A percentile compares a stretch with the other conserved stretches of the same genome.
These are phyloP conservation scores for Nomada goodeniana DNA, from an alignment of 2,888 invertebrate genomes.

Conservation along the genomic window DNA sequence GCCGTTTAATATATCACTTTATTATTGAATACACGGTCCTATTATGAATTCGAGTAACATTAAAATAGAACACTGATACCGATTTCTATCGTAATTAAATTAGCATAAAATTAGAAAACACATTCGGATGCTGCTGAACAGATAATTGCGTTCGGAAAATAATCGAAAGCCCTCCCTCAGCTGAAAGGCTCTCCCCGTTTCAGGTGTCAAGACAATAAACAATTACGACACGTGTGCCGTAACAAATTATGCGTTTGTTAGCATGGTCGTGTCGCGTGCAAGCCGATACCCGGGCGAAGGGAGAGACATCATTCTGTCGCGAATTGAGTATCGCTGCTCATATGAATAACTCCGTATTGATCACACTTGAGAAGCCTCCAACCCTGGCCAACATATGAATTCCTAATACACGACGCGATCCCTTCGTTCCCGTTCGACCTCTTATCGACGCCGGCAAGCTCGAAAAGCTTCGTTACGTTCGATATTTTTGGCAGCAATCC, in stretches of 20 bases:
- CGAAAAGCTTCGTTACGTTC: conserved; percentile 78
- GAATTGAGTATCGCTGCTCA: conserved; percentile 80
- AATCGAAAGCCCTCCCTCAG: no score
- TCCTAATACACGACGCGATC: conserved; percentile 77
- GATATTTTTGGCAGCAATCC: conserved; percentile 76
- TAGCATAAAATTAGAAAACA: not conserved
- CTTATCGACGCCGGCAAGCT: conserved; percentile 67
- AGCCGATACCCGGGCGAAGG: not conserved
- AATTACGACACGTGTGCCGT: not conserved
- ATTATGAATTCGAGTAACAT: no score
- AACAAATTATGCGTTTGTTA: conserved; percentile 5
- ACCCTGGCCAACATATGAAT: conserved; percentile 78
- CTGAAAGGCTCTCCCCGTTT: no score
- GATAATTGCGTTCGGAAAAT: not conserved
- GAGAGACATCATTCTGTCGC: conserved; percentile 7
- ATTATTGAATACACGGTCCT: not conserved
- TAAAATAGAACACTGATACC: no score
- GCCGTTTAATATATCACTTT: not conserved
- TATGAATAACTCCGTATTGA: conserved; percentile 80
- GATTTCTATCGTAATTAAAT: not conserved
- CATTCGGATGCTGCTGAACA: not conserved
- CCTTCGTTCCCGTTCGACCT: conserved; percentile 45
- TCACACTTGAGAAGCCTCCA: conserved; percentile 78
- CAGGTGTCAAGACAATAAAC: no score
- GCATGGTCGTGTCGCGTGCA: not conserved